Conservation (phyloP, 2,888 invertebrate species). For the Gortyna flavago region DNA sequence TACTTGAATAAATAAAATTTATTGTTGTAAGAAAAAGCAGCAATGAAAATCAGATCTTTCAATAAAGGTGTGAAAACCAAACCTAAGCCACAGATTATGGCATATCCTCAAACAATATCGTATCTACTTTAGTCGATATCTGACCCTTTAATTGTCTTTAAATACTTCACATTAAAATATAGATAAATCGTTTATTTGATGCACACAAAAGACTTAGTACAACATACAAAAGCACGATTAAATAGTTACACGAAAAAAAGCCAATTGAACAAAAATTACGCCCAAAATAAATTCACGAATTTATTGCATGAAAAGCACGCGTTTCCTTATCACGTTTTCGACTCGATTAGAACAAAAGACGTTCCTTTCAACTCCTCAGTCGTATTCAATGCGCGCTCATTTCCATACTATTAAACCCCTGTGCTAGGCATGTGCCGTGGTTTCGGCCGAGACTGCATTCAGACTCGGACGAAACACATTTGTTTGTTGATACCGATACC, state of each 20-base stretch:
- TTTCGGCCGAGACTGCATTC: constrained; percentile 40
- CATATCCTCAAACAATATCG: neutral
- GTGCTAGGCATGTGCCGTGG: constrained; percentile 33
- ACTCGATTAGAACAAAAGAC: constrained; percentile 81
- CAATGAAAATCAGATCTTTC: neutral
- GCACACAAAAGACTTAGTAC: neutral
- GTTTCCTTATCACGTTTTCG: constrained; percentile 77
- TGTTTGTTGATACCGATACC: constrained; percentile 5
- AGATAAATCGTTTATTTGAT: neutral
- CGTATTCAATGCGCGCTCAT: constrained; percentile 74
- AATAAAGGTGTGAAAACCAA: neutral
- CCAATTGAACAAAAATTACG: neutral
- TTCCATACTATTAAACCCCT: constrained; percentile 75
- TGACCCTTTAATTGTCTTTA: neutral
- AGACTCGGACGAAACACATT: neutral
- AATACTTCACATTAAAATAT: neutral
- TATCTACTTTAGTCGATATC: neutral
- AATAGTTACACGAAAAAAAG: neutral
- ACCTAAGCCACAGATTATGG: neutral
- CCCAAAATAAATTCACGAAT: constrained; percentile 20
- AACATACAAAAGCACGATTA: neutral
- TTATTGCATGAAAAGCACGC: constrained; percentile 25
- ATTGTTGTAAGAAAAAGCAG: too few species aligned
- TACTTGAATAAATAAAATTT: too few species aligned
- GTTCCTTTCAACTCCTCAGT: constrained; percentile 62